Evolutionary conservation across 2,113 vertebrate genomes (phyloP).

Genomic region (Hirundichthys speculiger): DNA sequence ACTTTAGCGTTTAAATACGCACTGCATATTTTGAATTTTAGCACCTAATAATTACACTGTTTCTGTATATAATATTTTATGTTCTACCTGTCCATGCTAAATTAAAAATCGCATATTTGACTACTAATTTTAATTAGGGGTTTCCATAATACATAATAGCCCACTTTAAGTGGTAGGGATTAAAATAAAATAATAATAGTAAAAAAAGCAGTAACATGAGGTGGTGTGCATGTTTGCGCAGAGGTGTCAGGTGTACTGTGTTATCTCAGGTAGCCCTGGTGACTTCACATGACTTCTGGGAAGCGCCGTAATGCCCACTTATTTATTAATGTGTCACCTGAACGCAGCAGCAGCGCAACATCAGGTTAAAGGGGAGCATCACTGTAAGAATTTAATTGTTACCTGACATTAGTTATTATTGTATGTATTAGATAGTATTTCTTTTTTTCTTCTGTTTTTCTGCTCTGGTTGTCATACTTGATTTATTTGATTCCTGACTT

Average conservation of each 20-base stretch:
- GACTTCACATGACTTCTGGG: constrained; percentile 60
- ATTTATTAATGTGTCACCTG: constrained; percentile 82
- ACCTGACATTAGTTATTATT: too few relatives aligned
- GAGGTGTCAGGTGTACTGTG: constrained; percentile 66
- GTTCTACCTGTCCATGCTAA: neutral
- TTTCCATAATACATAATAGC: too few relatives aligned
- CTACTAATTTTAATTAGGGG: too few relatives aligned
- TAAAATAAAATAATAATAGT: too few relatives aligned
- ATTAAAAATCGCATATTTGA: too few relatives aligned
- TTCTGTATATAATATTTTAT: neutral
- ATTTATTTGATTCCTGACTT: too few relatives aligned
- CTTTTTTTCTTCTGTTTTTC: too few relatives aligned
- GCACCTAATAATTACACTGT: neutral
- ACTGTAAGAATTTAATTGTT: neutral
- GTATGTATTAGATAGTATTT: too few relatives aligned
- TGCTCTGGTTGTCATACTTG: too few relatives aligned
- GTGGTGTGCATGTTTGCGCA: constrained; percentile 18
- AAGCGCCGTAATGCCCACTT: constrained; percentile 57
- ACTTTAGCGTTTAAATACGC: neutral
- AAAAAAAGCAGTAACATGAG: neutral
- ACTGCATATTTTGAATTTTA: neutral
- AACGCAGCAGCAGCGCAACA: constrained; percentile 53
- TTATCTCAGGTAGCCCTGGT: constrained; percentile 68
- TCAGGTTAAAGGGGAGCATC: constrained; percentile 30
- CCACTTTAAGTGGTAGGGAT: neutral